Conservation (phyloP, 1,140 invertebrate genomes). For the Trichoplusia ni region DNA sequence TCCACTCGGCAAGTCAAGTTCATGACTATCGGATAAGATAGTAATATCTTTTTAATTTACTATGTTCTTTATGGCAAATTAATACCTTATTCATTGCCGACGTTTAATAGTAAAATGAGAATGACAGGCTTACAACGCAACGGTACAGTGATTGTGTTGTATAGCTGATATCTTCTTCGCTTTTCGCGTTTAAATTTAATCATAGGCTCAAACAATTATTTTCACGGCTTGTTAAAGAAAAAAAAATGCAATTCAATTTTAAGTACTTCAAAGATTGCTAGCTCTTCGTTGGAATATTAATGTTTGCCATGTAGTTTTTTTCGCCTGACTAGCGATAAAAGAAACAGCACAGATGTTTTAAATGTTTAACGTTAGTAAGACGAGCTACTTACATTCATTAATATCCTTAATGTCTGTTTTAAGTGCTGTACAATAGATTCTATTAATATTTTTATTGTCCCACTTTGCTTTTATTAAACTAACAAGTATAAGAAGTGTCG, state of each 20-base stretch:
- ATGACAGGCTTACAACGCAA: conserved; percentile 29
- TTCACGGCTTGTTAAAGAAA: too few relatives aligned
- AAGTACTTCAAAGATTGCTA: too few relatives aligned
- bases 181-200: too few relatives aligned
- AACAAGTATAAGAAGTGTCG: conserved; percentile 20
- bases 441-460: conserved; percentile 35
- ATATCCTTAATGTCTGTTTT: not conserved
- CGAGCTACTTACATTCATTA: conserved; percentile 3
- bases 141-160: conserved; percentile 25
- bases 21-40: conserved; percentile 2
- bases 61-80: not conserved
- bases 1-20: not conserved
- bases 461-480: conserved; percentile 40
- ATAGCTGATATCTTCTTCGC: not conserved
- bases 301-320: too few relatives aligned
- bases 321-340: too few relatives aligned
- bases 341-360: too few relatives aligned
- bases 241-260: too few relatives aligned
- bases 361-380: not conserved
- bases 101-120: conserved; percentile 15
- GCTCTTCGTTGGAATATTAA: too few relatives aligned
- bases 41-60: conserved; percentile 10
- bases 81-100: conserved; percentile 1
- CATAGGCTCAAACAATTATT: too few relatives aligned
- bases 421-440: conserved; percentile 9